These are phyloP conservation scores for Drosophila pseudotakahashii DNA, from an alignment of 2,888 invertebrate species.

Conservation along the genomic window DNA sequence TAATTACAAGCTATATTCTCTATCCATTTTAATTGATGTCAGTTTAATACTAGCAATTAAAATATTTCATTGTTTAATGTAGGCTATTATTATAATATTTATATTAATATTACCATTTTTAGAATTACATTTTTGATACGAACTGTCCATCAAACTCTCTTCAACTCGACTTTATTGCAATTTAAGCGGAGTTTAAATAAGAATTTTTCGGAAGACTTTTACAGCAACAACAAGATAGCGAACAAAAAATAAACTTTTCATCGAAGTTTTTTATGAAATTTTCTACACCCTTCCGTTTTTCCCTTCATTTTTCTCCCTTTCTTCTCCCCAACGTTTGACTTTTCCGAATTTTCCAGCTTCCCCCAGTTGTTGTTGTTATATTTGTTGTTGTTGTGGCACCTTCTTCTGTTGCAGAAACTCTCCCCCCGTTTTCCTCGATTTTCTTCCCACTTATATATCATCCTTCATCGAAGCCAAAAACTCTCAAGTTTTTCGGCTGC, in stretches of 20 bases:
- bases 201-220: slow-evolving; percentile 63
- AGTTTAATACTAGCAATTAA: neutral
- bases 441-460: slow-evolving; percentile 12
- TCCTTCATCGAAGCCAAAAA: slow-evolving; percentile 37
- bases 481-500: slow-evolving; percentile 32
- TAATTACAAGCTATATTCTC: neutral
- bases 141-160: slow-evolving; percentile 10
- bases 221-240: slow-evolving; percentile 29
- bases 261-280: slow-evolving; percentile 74
- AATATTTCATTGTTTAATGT: too few relatives aligned
- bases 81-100: too few relatives aligned
- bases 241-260: slow-evolving; percentile 52
- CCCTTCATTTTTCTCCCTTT: slow-evolving; percentile 7
- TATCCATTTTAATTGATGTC: neutral
- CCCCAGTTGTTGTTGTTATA: slow-evolving; percentile 25
- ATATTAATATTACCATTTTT: too few relatives aligned
- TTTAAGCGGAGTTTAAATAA: slow-evolving; percentile 76
- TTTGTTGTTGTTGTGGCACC: slow-evolving; percentile 53
- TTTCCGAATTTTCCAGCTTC: slow-evolving; percentile 49
- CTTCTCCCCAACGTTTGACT: slow-evolving; percentile 34
- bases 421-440: neutral
- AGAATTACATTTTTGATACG: neutral
- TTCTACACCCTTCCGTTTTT: slow-evolving; percentile 34
- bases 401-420: slow-evolving; percentile 11
- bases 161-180: slow-evolving; percentile 59